Conservation (phyloP, 1,140 invertebrate genomes). For the Zaprionus camerounensis region DNA sequence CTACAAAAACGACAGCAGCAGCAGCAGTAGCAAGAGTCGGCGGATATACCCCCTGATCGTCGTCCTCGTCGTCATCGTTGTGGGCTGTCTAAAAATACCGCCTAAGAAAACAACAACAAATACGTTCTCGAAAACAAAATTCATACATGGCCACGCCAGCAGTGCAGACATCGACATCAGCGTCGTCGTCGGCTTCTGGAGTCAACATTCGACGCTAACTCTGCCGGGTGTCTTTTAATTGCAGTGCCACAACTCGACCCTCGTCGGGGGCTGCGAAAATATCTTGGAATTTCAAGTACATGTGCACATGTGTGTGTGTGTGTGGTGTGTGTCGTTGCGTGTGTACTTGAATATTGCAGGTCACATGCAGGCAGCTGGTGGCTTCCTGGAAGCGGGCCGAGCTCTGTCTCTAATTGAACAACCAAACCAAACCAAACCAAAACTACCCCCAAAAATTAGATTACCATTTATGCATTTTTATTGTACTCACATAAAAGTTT, state of each 20-base stretch:
- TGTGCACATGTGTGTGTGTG: constrained; percentile 39
- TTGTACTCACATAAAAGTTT: constrained; percentile 12
- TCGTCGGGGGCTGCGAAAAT: constrained; percentile 70
- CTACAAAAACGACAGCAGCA: background rate
- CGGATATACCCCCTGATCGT: constrained; percentile 43
- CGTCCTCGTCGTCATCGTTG: constrained; percentile 36
- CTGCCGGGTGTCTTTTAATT: constrained; percentile 76
- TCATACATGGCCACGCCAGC: constrained; percentile 24
- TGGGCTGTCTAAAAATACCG: constrained; percentile 63
- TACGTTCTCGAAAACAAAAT: constrained; percentile 52
- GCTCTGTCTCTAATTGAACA: constrained; percentile 46
- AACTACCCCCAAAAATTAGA: constrained; percentile 25
- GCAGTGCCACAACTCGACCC: constrained; percentile 69
- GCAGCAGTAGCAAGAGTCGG: constrained; percentile 29
- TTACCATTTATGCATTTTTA: constrained; percentile 12
- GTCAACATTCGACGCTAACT: constrained; percentile 37
- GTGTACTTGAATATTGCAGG: constrained; percentile 62
- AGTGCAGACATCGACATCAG: constrained; percentile 20
- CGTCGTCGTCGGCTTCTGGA: constrained; percentile 56
- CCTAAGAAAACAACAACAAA: constrained; percentile 58
- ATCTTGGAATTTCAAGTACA: constrained; percentile 81
- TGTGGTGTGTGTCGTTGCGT: constrained; percentile 7
- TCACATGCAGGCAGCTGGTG: constrained; percentile 47
- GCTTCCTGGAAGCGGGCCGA: constrained; percentile 56
- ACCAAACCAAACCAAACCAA: background rate